Evolutionary conservation across 2,888 invertebrate species (phyloP).

Genomic region (Epinotia nisella): DNA sequence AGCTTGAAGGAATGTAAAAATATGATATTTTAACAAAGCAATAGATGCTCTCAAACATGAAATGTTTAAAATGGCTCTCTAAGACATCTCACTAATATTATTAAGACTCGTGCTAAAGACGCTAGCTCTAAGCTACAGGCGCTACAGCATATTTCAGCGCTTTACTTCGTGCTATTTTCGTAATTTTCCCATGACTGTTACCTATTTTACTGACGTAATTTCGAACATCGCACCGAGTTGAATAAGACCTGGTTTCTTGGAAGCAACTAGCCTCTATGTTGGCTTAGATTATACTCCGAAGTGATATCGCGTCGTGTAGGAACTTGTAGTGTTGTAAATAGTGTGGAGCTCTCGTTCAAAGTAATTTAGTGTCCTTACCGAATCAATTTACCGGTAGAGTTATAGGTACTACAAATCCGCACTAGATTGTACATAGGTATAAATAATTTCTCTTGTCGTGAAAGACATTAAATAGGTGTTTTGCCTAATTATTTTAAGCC

Average conservation of each 20-base stretch:
- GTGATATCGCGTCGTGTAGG: constrained; percentile 74
- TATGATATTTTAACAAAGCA: constrained; percentile 15
- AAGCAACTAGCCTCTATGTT: constrained; percentile 58
- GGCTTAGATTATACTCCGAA: constrained; percentile 69
- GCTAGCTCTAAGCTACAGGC: constrained; percentile 7
- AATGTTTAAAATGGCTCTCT: constrained; percentile 35
- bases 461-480: constrained; percentile 64
- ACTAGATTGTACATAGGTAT: constrained; percentile 42
- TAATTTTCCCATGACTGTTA: constrained; percentile 43
- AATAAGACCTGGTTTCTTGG: constrained; percentile 12
- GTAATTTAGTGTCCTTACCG: constrained; percentile 71
- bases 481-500: constrained; percentile 61
- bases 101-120: neutral
- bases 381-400: constrained; percentile 80
- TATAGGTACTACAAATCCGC: constrained; percentile 56
- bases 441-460: constrained; percentile 69
- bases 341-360: constrained; percentile 68
- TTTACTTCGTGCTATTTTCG: constrained; percentile 46
- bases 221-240: constrained; percentile 13
- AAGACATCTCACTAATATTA: constrained; percentile 24
- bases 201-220: constrained; percentile 35
- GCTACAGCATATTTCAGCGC: constrained; percentile 42
- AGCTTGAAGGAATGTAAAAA: constrained; percentile 21
- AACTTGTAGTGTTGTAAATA: constrained; percentile 73
- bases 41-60: constrained; percentile 28